Evolutionary conservation across 2,888 invertebrate species (phyloP), one percentile per base, ranked within the genome.

Genomic region (Atherix ibis): DNA sequence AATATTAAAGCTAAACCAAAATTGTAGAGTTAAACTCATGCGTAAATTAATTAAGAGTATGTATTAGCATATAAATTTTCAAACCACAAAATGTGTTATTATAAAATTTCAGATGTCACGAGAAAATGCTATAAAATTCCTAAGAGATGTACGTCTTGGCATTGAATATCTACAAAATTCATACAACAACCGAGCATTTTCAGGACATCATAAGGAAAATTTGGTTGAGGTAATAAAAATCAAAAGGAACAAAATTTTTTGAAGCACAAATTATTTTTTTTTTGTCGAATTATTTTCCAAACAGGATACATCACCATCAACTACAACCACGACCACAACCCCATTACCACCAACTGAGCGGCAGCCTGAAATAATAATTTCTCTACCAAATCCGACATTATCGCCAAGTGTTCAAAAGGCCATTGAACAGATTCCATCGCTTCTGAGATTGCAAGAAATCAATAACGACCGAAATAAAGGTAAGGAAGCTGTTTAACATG

Each of bases 111-210:
- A 82, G 81, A 77, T 81, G 70, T 64, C 71, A 9, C 71, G 77
- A 32, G 78, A 80, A 53, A 79, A 76, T 52, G 81, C 81, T 2
- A 71, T 81, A 29, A 67, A 67, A 27, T 82, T 80, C 53, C 59
- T 82, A 14, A 76, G 79, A 53, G 78, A 80, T 50, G 80, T 82
- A 46, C 78, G 80, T 49, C 68, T 73, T 48, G 76, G 78, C 44
- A 69, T 83, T 48, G 75, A 77, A 44, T 74, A 74, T 50, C 61
- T 82, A 36, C 75, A 76, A 44, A 66, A 67, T 10, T 57, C 58
- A 8, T 60, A 60, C 43, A 48, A 51, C 25, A 55, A 55, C 43
- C 55, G 54, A 27, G 50, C 53, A 17, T 54, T 54, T 31, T 52
- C 55, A 9, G 29, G 26, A 9, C 30, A 35, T 14, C n/a, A n/a